phyloP scores from a whole-genome alignment of 2,797 vertebrate species.

The Nannoperca australis region DNA sequence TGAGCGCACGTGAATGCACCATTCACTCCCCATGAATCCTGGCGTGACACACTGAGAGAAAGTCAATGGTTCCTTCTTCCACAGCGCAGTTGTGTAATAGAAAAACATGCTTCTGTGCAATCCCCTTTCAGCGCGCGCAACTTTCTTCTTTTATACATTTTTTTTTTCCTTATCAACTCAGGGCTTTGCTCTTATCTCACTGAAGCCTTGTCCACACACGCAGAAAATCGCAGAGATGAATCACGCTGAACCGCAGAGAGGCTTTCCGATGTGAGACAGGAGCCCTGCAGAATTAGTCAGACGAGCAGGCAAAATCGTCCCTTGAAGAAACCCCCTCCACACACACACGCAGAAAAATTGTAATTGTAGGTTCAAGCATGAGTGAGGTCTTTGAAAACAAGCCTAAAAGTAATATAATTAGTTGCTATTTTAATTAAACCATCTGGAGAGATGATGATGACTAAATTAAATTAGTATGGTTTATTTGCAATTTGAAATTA shows the following conservation, averaged over 20 bases:
- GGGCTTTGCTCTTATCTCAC: conserved; percentile 60
- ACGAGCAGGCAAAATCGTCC: conserved; percentile 28
- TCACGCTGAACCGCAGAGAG: conserved; percentile 46
- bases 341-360: not conserved
- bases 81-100: not conserved
- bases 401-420: conserved; percentile 59
- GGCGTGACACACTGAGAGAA: conserved; percentile 4
- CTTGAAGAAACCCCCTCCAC: conserved; percentile 21
- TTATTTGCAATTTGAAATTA: conserved; percentile 57
- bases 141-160: conserved; percentile 40
- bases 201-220: conserved; percentile 50
- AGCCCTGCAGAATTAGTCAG: conserved; percentile 44
- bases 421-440: conserved; percentile 65
- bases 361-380: conserved; percentile 24
- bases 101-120: conserved; percentile 42
- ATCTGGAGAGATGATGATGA: conserved; percentile 57
- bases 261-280: conserved; percentile 36
- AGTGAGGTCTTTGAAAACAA: conserved; percentile 52
- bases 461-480: conserved; percentile 63
- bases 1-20: not conserved
- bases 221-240: conserved; percentile 60
- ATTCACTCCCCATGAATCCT: conserved; percentile 17
- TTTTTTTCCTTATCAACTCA: conserved; percentile 43
- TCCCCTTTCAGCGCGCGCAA: conserved; percentile 19
- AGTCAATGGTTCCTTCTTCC: not conserved